phyloP scores from a whole-genome alignment of 1,140 invertebrate species.

The Galendromus occidentalis region DNA sequence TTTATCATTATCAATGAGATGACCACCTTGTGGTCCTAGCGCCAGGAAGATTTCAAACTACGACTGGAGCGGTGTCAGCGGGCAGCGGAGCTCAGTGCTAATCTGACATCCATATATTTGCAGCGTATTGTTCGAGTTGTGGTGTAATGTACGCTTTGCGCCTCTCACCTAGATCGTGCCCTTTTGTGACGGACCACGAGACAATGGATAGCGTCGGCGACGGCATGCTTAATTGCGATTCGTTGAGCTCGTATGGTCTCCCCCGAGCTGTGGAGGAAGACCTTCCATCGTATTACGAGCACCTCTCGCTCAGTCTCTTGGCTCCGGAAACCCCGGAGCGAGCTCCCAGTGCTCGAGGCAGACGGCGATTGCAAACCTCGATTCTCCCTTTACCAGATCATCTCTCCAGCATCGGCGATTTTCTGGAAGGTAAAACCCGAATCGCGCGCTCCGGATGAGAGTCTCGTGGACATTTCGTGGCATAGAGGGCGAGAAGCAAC shows the following conservation, averaged over 20 bases:
- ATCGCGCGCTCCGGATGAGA: too few species aligned
- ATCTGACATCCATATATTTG: background rate
- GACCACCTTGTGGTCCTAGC: too few species aligned
- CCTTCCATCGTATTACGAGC: slow-evolving; percentile 5
- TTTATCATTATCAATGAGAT: too few species aligned
- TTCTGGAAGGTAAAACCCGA: background rate
- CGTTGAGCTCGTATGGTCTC: background rate
- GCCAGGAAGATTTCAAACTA: too few species aligned
- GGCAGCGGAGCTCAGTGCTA: background rate
- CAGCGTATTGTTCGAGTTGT: background rate
- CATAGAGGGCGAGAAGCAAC: too few species aligned
- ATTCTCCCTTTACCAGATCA: background rate
- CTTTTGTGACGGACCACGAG: background rate
- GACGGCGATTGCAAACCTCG: background rate
- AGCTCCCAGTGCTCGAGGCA: background rate
- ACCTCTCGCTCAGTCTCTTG: slow-evolving; percentile 2
- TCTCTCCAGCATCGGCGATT: background rate
- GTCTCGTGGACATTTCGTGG: too few species aligned
- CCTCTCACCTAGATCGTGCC: background rate
- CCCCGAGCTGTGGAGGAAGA: background rate
- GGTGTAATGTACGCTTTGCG: background rate
- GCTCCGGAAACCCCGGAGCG: background rate
- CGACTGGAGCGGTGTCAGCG: too few species aligned
- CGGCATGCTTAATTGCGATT: background rate
- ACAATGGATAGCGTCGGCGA: background rate